Evolutionary conservation across 2,797 vertebrate species (phyloP).

Genomic region (Synanceia verrucosa): DNA sequence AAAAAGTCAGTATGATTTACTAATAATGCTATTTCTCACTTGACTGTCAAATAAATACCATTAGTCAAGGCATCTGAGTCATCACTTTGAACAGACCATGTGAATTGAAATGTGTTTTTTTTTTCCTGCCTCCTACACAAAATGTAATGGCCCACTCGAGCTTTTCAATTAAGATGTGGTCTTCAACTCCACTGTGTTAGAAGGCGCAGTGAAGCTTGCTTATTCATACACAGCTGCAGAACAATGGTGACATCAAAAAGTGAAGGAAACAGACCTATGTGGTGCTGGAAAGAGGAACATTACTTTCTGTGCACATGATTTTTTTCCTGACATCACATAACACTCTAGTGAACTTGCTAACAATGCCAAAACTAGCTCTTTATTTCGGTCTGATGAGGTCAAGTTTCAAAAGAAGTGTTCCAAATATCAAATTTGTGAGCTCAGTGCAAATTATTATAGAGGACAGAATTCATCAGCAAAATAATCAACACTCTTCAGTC

Average conservation of each 20-base stretch:
- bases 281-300: not conserved
- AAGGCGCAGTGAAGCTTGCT: slow-evolving; percentile 46
- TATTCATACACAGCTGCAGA: slow-evolving; percentile 43
- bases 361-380: not conserved
- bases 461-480: slow-evolving; percentile 9
- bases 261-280: not conserved
- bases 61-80: slow-evolving; percentile 66
- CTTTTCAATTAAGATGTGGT: slow-evolving; percentile 69
- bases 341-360: not conserved
- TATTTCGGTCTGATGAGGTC: not conserved
- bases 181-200: slow-evolving; percentile 52
- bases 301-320: not conserved
- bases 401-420: not conserved
- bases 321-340: not conserved
- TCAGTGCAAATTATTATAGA: not conserved
- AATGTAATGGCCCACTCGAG: slow-evolving; percentile 62
- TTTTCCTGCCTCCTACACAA: slow-evolving; percentile 62
- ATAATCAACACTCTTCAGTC: slow-evolving; percentile 2
- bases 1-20: slow-evolving; percentile 63
- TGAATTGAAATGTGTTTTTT: slow-evolving; percentile 52
- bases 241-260: slow-evolving; percentile 28
- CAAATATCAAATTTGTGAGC: not conserved
- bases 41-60: slow-evolving; percentile 63
- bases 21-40: slow-evolving; percentile 58
- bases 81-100: slow-evolving; percentile 54